Percentiles rank a stretch among this genome's conserved stretches.
Evolutionary conservation across 2,797 vertebrate species (phyloP).

Genomic region (Neosalanx taihuensis): DNA sequence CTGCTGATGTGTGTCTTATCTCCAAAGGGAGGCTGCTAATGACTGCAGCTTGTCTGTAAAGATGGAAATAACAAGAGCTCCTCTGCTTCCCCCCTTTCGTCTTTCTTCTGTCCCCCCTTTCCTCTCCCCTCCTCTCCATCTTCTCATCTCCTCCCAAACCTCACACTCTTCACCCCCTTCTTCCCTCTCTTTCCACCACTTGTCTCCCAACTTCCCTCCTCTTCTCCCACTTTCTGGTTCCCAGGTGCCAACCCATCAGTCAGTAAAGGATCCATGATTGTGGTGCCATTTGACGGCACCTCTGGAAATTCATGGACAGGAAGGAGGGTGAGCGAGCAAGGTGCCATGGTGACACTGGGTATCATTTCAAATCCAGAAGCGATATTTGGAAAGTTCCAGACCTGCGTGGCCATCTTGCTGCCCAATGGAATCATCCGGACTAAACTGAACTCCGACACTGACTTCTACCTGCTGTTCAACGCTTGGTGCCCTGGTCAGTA

Average conservation of each 20-base stretch:
- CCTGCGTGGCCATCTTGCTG: slow-evolving; percentile 70
- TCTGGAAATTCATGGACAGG: slow-evolving; percentile 68
- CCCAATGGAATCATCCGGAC: slow-evolving; percentile 66
- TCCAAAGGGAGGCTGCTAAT: too few species aligned
- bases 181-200: slow-evolving; percentile 57
- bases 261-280: slow-evolving; percentile 75
- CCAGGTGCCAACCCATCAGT: slow-evolving; percentile 76
- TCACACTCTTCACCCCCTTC: slow-evolving; percentile 17
- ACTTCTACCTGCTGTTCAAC: slow-evolving; percentile 89
- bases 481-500: slow-evolving; percentile 82
- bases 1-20: too few species aligned
- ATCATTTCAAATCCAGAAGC: slow-evolving; percentile 74
- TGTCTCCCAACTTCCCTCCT: slow-evolving; percentile 7
- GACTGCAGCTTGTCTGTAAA: too few species aligned
- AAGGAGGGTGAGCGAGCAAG: slow-evolving; percentile 49
- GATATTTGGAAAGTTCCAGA: slow-evolving; percentile 83
- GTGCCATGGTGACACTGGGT: slow-evolving; percentile 57
- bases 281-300: slow-evolving; percentile 52
- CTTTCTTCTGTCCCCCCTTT: background rate
- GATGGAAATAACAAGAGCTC: too few species aligned
- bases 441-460: slow-evolving; percentile 54
- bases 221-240: background rate
- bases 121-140: background rate
- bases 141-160: background rate
- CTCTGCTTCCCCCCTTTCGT: background rate